Conservation (phyloP, 2,888 invertebrate genomes). For the Drosophila hamatofila region DNA sequence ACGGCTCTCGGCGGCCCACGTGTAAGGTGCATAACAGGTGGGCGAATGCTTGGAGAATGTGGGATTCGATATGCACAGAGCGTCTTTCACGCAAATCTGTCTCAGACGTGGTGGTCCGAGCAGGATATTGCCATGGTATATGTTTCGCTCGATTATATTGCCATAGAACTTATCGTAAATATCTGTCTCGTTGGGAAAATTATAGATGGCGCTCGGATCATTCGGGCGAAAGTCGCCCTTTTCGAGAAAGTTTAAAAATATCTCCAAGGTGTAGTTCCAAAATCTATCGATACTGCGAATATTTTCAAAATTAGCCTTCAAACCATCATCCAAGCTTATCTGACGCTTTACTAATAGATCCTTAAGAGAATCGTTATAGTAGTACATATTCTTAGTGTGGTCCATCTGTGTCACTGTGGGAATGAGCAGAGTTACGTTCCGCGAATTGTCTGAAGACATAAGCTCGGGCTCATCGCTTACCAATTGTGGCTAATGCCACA, state of each 20-base stretch:
- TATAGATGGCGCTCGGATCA: conserved; percentile 6
- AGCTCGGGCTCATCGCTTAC: conserved; percentile 22
- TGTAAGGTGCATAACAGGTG: conserved; percentile 30
- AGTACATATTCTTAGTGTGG: conserved; percentile 16
- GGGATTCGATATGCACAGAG: neutral
- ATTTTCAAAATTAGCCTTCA: neutral
- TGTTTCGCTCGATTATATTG: conserved; percentile 1
- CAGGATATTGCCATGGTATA: conserved; percentile 35
- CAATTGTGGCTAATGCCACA: conserved; percentile 8
- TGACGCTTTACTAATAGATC: neutral
- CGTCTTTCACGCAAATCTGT: conserved; percentile 21
- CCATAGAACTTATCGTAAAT: conserved; percentile 1
- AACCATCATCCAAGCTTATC: neutral
- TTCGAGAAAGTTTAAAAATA: conserved; percentile 14
- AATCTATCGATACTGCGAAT: conserved; percentile 10
- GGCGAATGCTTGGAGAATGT: neutral
- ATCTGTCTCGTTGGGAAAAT: neutral
- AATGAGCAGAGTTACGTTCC: neutral
- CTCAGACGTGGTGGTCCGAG: conserved; percentile 46
- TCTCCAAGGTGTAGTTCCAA: conserved; percentile 23
- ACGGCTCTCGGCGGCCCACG: conserved; percentile 17
- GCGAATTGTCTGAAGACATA: neutral
- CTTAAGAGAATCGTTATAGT: conserved; percentile 4
- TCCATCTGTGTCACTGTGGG: conserved; percentile 26
- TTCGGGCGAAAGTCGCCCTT: conserved; percentile 16